Conservation (phyloP, 2,797 vertebrate species). For the Picus viridis region DNA sequence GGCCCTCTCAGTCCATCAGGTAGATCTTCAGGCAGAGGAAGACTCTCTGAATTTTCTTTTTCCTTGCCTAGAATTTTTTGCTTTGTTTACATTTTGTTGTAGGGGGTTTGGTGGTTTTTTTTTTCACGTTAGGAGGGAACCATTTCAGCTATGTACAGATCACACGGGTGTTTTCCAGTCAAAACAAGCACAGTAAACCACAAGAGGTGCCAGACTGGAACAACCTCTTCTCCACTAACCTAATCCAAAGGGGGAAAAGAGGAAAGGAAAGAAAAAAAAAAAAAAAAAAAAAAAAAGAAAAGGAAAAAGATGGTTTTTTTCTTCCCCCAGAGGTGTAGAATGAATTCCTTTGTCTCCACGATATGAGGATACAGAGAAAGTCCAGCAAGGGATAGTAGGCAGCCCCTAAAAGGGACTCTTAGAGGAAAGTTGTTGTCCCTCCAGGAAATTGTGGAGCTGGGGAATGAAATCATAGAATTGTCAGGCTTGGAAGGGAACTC, state of each 20-base stretch:
- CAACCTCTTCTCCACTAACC: constrained; percentile 54
- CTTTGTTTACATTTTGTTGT: background rate
- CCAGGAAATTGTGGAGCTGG: background rate
- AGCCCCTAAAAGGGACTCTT: background rate
- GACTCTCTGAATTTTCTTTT: background rate
- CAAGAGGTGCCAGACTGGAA: constrained; percentile 64
- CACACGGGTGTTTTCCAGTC: constrained; percentile 59
- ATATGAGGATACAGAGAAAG: constrained; percentile 25
- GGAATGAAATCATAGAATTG: background rate
- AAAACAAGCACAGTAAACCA: constrained; percentile 64
- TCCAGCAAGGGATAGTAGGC: background rate
- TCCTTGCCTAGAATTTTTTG: background rate
- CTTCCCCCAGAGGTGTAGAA: background rate
- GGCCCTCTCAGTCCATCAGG: background rate
- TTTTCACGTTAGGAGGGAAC: constrained; percentile 35
- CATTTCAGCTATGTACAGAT: constrained; percentile 65
- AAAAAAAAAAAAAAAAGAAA: background rate
- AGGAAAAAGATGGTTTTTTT: background rate
- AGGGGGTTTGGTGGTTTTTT: no score
- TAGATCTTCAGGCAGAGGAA: background rate
- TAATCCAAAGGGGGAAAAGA: background rate
- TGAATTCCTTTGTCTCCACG: constrained; percentile 48
- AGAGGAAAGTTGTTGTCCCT: background rate
- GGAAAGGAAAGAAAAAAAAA: background rate
- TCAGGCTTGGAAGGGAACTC: no score